Percentiles rank a stretch among this genome's conserved stretches.
Conservation (phyloP, 2,797 vertebrate genomes). For the Anniella stebbinsi region DNA sequence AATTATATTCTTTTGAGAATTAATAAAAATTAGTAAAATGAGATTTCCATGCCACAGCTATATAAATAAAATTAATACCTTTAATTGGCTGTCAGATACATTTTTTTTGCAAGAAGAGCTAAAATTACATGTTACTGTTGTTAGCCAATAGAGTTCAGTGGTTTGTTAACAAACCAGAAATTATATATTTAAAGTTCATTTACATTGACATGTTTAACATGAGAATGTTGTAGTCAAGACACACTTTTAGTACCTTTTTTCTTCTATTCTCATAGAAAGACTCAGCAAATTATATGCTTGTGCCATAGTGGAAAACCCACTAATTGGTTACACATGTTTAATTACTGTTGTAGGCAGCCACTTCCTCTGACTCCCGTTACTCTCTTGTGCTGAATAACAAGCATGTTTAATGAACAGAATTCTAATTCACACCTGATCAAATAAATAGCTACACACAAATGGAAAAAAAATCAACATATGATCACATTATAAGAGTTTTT, state of each 20-base stretch:
- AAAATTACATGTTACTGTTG: conserved; percentile 77
- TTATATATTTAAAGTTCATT: conserved; percentile 82
- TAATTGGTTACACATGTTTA: conserved; percentile 99
- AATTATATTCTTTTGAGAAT: conserved; percentile 41
- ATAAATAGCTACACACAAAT: conserved; percentile 77
- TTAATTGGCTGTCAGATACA: conserved; percentile 70
- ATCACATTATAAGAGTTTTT: conserved; percentile 66
- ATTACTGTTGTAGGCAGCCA: conserved; percentile 94
- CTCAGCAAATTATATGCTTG: conserved; percentile 93
- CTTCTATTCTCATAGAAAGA: conserved; percentile 83
- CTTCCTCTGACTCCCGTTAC: conserved; percentile 90
- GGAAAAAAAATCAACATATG: conserved; percentile 68
- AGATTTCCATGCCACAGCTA: conserved; percentile 22
- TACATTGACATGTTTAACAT: conserved; percentile 80
- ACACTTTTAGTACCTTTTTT: conserved; percentile 83
- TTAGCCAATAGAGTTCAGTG: conserved; percentile 70
- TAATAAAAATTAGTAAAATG: neutral
- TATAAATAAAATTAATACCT: conserved; percentile 69
- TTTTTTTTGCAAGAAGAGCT: conserved; percentile 65
- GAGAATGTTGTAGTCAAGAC: conserved; percentile 76
- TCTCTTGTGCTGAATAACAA: conserved; percentile 87
- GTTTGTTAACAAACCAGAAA: conserved; percentile 79
- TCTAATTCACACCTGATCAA: conserved; percentile 93
- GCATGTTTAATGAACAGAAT: conserved; percentile 83
- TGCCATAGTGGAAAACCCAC: conserved; percentile 88